These are phyloP conservation scores for Limnothrissa miodon DNA, from an alignment of 2,113 vertebrate species.

Conservation along the genomic window DNA sequence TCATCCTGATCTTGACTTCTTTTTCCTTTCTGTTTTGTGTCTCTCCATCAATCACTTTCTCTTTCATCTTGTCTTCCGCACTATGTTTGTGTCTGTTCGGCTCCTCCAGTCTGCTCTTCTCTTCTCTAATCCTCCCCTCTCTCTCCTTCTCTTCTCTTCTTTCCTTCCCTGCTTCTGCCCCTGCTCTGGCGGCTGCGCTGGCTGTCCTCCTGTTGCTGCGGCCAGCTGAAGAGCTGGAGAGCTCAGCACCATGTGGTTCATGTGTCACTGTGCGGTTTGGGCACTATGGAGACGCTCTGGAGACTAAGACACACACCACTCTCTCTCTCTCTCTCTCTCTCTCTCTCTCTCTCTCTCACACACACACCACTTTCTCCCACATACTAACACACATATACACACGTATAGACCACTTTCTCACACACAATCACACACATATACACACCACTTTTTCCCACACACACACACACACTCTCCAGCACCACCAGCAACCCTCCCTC, in stretches of 20 bases:
- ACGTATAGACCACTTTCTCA: neutral
- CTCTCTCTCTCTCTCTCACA: no score
- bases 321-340: no score
- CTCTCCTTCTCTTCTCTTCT: neutral
- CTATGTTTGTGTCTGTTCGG: neutral
- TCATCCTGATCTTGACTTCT: neutral
- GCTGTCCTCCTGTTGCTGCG: neutral
- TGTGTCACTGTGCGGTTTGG: conserved; percentile 37
- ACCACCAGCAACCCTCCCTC: neutral
- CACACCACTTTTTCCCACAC: conserved; percentile 5
- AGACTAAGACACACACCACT: neutral
- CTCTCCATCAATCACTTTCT: neutral
- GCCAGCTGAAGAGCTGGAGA: conserved; percentile 20
- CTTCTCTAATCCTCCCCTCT: neutral
- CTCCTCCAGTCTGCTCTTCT: neutral
- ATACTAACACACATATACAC: neutral
- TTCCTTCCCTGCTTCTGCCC: neutral
- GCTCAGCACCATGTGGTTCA: conserved; percentile 22
- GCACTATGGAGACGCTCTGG: neutral
- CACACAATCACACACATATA: neutral
- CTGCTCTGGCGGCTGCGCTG: conserved; percentile 16
- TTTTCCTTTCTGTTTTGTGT: neutral
- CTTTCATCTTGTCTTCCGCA: neutral
- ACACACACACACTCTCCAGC: neutral
- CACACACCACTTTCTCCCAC: neutral